Percentiles rank a stretch among this genome's conserved stretches.
Conservation (phyloP, 2,113 vertebrate species). For the Cacatua alba region DNA sequence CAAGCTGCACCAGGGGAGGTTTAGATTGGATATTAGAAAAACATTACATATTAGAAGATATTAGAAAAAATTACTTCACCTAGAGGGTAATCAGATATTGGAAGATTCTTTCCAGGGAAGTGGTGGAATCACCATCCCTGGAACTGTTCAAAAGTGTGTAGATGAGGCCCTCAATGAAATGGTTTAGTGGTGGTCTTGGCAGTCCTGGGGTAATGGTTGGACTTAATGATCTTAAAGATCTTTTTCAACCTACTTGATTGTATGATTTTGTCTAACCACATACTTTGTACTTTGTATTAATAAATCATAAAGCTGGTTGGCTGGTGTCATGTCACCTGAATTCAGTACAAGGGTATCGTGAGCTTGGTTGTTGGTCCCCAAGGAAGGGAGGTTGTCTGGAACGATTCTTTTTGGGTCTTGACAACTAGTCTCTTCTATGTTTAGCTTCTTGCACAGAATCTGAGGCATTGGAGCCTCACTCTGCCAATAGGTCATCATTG, state of each 20-base stretch:
- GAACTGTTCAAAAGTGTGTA: too few species aligned
- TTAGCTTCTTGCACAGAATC: not conserved
- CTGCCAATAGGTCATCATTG: not conserved
- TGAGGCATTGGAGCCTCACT: not conserved
- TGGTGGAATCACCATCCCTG: too few species aligned
- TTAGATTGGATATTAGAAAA: too few species aligned
- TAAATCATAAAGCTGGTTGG: not conserved
- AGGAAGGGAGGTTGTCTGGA: not conserved
- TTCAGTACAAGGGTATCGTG: not conserved
- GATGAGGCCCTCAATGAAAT: too few species aligned
- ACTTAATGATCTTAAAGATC: too few species aligned
- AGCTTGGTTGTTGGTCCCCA: not conserved
- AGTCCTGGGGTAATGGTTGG: too few species aligned
- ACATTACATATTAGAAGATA: too few species aligned
- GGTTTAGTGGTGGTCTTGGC: too few species aligned
- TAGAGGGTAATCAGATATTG: too few species aligned
- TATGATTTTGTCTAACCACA: not conserved
- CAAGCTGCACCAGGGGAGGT: too few species aligned
- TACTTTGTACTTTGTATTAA: not conserved
- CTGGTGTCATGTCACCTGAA: not conserved
- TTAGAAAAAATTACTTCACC: too few species aligned
- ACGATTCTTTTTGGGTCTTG: not conserved
- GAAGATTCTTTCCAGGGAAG: too few species aligned
- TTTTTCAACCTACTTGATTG: not conserved
- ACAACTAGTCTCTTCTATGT: not conserved